These are phyloP conservation scores for Limnephilus rhombicus DNA, from an alignment of 2,888 invertebrate genomes.

Conservation along the genomic window DNA sequence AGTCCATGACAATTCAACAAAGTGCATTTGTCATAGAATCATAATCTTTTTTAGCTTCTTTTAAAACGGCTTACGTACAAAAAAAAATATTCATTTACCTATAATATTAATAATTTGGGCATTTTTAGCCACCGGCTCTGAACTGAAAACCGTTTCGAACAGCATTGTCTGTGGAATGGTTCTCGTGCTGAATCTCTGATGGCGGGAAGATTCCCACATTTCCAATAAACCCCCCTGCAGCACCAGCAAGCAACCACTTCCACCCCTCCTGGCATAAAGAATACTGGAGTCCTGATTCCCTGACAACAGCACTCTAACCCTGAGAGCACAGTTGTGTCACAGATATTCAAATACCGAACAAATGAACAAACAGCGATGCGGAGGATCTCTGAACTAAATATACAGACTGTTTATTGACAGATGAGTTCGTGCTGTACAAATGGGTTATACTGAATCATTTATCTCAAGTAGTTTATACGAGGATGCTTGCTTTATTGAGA, in stretches of 20 bases:
- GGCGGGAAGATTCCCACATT: slow-evolving; percentile 22
- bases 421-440: background rate
- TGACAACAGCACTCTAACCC: background rate
- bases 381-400: background rate
- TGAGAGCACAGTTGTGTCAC: slow-evolving; percentile 7
- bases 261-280: background rate
- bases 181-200: slow-evolving; percentile 16
- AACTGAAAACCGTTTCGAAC: background rate
- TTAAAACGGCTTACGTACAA: background rate
- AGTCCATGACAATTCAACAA: no score
- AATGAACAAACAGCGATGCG: background rate
- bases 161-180: slow-evolving; percentile 40
- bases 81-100: background rate
- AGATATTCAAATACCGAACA: background rate
- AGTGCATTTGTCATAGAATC: no score
- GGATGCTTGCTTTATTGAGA: background rate
- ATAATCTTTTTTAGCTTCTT: background rate
- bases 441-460: background rate
- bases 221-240: background rate
- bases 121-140: slow-evolving; percentile 18
- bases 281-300: slow-evolving; percentile 6
- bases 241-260: background rate
- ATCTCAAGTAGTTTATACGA: background rate
- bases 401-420: slow-evolving; percentile 1
- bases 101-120: background rate